A percentile compares a stretch with the other conserved stretches of the same genome.
Conservation (phyloP, 2,797 vertebrate species). For the Agapornis canus region DNA sequence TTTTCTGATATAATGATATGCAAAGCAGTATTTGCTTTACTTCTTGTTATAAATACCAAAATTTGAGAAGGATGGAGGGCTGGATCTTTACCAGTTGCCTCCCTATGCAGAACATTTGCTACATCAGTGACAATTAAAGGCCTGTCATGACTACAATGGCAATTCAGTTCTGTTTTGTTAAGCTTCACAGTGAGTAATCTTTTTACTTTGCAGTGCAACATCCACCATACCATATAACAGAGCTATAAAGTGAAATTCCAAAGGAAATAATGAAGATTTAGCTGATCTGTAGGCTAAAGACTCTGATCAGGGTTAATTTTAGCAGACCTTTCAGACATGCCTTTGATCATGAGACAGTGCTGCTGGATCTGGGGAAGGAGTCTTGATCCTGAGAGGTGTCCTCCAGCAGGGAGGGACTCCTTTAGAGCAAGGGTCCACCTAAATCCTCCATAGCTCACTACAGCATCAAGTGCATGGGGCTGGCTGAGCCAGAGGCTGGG, state of each 20-base stretch:
- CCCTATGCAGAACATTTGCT: slow-evolving; percentile 28
- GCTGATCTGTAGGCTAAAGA: rapidly evolving
- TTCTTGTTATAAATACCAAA: slow-evolving; percentile 3
- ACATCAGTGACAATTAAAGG: background rate
- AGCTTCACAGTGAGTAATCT: background rate
- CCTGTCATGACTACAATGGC: background rate
- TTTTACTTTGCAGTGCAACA: background rate
- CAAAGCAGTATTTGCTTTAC: background rate
- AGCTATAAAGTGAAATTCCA: background rate
- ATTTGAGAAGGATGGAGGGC: slow-evolving; percentile 23
- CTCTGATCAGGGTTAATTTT: rapidly evolving
- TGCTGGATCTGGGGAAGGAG: background rate
- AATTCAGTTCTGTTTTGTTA: background rate
- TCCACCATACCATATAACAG: background rate
- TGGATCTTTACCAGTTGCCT: slow-evolving; percentile 62
- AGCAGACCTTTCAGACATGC: background rate
- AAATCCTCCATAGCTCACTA: rapidly evolving
- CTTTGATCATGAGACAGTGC: background rate
- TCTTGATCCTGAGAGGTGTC: background rate
- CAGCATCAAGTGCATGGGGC: rapidly evolving
- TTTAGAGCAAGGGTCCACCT: background rate
- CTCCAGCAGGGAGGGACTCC: background rate
- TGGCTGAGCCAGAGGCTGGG: rapidly evolving
- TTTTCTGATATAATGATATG: background rate
- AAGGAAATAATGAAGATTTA: background rate